Percentiles rank a stretch among this genome's conserved stretches.
These are phyloP conservation scores for Microcaecilia unicolor DNA, from an alignment of 2,797 vertebrate genomes.

Conservation along the genomic window DNA sequence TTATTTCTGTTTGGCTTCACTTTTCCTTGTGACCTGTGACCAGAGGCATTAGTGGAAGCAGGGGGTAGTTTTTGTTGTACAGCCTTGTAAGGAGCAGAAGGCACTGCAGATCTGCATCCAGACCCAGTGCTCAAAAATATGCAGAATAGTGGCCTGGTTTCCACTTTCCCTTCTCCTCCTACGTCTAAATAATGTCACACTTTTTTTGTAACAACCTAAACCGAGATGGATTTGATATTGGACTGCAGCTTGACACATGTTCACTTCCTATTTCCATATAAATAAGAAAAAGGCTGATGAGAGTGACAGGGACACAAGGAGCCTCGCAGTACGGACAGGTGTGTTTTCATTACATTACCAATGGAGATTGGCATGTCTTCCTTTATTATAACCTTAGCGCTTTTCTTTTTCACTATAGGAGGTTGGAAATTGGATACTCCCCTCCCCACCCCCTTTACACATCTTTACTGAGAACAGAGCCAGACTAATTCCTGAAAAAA, in stretches of 20 bases:
- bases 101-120: too few species aligned
- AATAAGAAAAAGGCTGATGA: slow-evolving; percentile 7
- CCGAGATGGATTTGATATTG: background rate
- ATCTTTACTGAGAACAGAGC: background rate
- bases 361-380: background rate
- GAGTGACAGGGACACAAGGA: background rate
- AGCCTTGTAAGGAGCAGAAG: too few species aligned
- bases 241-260: background rate
- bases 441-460: too few species aligned
- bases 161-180: too few species aligned
- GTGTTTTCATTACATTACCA: background rate
- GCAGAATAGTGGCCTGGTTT: too few species aligned
- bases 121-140: too few species aligned
- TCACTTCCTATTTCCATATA: slow-evolving; percentile 9
- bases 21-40: too few species aligned
- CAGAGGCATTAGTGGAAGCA: too few species aligned
- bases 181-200: too few species aligned
- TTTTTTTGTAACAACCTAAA: too few species aligned
- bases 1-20: too few species aligned
- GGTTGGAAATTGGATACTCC: background rate
- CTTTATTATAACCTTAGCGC: background rate
- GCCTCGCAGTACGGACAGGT: background rate
- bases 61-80: too few species aligned
- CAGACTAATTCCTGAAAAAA: background rate
- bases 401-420: background rate